Evolutionary conservation across 1,140 invertebrate species (phyloP), one percentile per base, ranked within the genome.

Genomic region (Hycleus cichorii): DNA sequence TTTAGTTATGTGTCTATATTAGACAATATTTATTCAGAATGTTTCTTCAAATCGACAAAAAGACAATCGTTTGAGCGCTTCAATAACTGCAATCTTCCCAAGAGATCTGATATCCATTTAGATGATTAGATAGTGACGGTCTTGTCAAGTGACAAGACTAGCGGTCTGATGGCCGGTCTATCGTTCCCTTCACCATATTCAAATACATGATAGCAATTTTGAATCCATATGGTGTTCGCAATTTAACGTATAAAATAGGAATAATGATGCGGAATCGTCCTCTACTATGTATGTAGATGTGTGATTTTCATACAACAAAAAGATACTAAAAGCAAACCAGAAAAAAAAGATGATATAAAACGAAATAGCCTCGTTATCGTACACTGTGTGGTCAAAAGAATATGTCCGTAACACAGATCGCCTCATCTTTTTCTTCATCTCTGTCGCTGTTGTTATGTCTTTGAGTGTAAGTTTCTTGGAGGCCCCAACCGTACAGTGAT

Each of bases 401-500:
- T n/a, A 43, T 32, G 32, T 32, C 32, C 32, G 32, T 32, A 32
- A 32, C 32, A 32, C 32, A 32, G 32, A 32, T 32, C 32, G 32
- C 32, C 32, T 32, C 32, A 32, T 32, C 32, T 32, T 32, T 32
- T 32, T 32, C 32, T 32, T 32, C 32, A 32, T 32, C 4, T 32
- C 51, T 54, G 51, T 54, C 44, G 44, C 46, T 38, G 51, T 25
- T 40, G 39, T 25, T 42, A 26, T 24, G 44, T 45, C 26, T 47
- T 42, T 42, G 40, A 11, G 9, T 18, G 18, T 18, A 18, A 18
- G 18, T 8, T 10, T 42, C 40, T 42, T 42, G 40, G 40, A 11
- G 49, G 57, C 25, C 45, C 18, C 18, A 38, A 32, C 44, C 49
- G 38, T 26, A 49, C 50, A 45, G 46, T 59, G 66, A 68, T 66